Percentiles rank a stretch among this genome's conserved stretches.
phyloP scores from a whole-genome alignment of 2,888 invertebrate species.

The Drosophila eohydei region DNA sequence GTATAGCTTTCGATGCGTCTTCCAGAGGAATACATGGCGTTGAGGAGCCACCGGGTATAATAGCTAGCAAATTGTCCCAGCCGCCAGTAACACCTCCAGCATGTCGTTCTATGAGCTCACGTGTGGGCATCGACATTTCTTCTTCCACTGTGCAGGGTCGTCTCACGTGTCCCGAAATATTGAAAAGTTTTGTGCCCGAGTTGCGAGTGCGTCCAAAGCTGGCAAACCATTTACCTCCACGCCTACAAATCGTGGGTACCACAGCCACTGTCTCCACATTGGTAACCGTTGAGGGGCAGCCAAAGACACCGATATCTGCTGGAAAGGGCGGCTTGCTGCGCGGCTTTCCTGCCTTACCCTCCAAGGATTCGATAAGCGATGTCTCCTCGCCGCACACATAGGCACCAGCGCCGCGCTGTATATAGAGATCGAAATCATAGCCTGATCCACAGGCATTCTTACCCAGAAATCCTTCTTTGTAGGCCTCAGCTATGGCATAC shows the following conservation, averaged over 20 bases:
- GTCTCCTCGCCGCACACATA: slow-evolving; percentile 94
- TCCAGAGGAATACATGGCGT: slow-evolving; percentile 97
- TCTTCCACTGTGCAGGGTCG: slow-evolving; percentile 99
- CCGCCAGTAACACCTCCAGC: slow-evolving; percentile 98
- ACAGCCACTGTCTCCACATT: slow-evolving; percentile 99
- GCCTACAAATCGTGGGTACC: slow-evolving; percentile 95
- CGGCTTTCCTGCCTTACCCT: slow-evolving; percentile 98
- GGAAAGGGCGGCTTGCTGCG: slow-evolving; percentile 99
- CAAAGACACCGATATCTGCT: slow-evolving; percentile 98
- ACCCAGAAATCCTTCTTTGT: slow-evolving; percentile 96
- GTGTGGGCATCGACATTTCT: slow-evolving; percentile 98
- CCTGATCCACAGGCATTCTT: slow-evolving; percentile 87
- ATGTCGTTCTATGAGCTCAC: slow-evolving; percentile 97
- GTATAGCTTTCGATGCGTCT: slow-evolving; percentile 94
- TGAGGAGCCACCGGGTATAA: slow-evolving; percentile 99
- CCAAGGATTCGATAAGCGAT: slow-evolving; percentile 98
- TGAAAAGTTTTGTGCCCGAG: slow-evolving; percentile 92
- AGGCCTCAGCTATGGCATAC: slow-evolving; percentile 92
- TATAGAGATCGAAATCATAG: slow-evolving; percentile 97
- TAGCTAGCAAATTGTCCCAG: slow-evolving; percentile 98
- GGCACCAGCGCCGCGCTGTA: slow-evolving; percentile 94
- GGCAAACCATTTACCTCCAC: slow-evolving; percentile 98
- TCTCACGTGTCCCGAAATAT: slow-evolving; percentile 90
- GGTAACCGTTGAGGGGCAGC: slow-evolving; percentile 98
- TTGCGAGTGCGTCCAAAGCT: slow-evolving; percentile 97